Base-by-base conservation (phyloP, 1,140 invertebrate species). In the Cyrtorhinus lividipennis region DNA sequence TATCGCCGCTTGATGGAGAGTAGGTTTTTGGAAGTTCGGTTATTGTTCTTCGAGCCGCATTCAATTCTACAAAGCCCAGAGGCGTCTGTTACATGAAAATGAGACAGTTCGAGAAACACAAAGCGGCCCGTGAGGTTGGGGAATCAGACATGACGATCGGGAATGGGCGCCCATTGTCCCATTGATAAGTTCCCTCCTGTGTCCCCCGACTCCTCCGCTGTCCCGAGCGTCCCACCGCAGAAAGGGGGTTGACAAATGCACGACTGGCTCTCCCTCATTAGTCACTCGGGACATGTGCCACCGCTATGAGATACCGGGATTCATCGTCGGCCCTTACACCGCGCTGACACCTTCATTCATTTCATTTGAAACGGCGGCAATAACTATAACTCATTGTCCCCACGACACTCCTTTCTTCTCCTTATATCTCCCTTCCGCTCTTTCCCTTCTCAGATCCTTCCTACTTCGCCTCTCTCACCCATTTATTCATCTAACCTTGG, bases 341-440 rank as follows among this genome's bases (percentile, higher is more conserved):
- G 48, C 48, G 48, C 48, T 53, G 48, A 53, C 48, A 53, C 48
- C 48, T 53, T 53, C 48, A 53, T 53, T 53, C 48, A 53, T 53
- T 53, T 53, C 48, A 53, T 53, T 53, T 53, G 48, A 53, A 53
- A 12, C 48, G 48, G 48, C 48, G 48, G 48, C 48, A 53, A 53
- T 53, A 53, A 53, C 48, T 53, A 53, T 53, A 53, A 53, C 20
- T 53, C 48, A 53, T 53, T 38, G 48, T 53, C 48, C 48, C 38
- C 30, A 38, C 30, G 30, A 5, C 30, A 8, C 30, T 38, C 30
- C 30, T 38, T 38, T 38, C 30, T 38, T 38, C 30, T 38, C 30
- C 30, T 38, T 38, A 8, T 38, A 38, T 38, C 30, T 38, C 30
- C 15, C 30, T 38, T 15, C 30, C 30, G 15, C 30, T 38, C 30